Conservation (phyloP, 2,797 vertebrate species). For the Macroramphosus scolopax region DNA sequence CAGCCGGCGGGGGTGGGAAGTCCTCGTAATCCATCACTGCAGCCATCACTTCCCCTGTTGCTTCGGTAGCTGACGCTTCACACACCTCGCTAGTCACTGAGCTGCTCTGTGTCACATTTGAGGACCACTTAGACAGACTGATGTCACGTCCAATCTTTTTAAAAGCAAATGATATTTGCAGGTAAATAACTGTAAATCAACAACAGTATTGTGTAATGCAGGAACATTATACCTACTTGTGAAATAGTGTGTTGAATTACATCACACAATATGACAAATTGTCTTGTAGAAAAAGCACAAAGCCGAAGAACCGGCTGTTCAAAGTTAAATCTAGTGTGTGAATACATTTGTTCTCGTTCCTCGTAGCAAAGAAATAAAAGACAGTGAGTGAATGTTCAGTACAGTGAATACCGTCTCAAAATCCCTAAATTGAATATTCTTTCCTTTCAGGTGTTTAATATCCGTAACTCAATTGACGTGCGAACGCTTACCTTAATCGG, state of each 20-base stretch:
- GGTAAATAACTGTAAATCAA: conserved; percentile 36
- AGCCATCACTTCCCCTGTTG: conserved; percentile 49
- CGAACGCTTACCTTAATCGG: conserved; percentile 84
- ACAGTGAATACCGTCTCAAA: background rate
- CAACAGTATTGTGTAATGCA: too few relatives aligned
- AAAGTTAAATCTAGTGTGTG: conserved; percentile 1
- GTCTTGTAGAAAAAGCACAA: too few relatives aligned
- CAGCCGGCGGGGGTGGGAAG: conserved; percentile 78
- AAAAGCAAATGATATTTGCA: conserved; percentile 61
- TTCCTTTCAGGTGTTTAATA: background rate
- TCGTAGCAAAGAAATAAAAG: conserved; percentile 4
- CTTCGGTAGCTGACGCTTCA: conserved; percentile 54
- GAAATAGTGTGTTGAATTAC: background rate
- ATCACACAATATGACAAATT: conserved; percentile 5
- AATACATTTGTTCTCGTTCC: conserved; percentile 6
- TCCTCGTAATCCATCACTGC: conserved; percentile 68
- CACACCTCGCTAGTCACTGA: conserved; percentile 61
- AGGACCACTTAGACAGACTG: conserved; percentile 80
- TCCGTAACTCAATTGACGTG: background rate
- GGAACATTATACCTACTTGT: conserved; percentile 3
- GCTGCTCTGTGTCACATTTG: conserved; percentile 71
- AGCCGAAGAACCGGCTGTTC: background rate
- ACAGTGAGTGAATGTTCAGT: background rate
- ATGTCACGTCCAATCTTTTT: conserved; percentile 84
- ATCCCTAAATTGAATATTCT: background rate